Conservation (phyloP, 2,888 invertebrate species). For the Dasysyrphus albostriatus region DNA sequence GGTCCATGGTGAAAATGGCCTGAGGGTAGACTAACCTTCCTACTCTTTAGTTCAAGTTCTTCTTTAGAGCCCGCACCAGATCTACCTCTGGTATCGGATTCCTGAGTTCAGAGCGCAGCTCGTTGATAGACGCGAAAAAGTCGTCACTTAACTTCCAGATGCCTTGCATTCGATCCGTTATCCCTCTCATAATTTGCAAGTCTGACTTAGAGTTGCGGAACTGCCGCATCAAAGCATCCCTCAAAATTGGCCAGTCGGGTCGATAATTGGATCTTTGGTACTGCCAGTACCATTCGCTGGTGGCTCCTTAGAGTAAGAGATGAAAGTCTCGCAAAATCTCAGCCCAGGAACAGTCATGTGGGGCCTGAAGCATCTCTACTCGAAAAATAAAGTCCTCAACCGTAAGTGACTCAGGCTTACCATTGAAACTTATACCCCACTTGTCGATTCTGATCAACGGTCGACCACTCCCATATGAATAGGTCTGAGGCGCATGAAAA, state of each 20-base stretch:
- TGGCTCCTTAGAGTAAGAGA: background rate
- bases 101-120: background rate
- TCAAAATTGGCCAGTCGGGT: slow-evolving; percentile 6
- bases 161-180: slow-evolving; percentile 10
- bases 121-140: background rate
- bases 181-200: slow-evolving; percentile 4
- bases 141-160: slow-evolving; percentile 32
- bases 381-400: background rate
- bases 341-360: slow-evolving; percentile 17
- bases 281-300: slow-evolving; percentile 5
- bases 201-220: slow-evolving; percentile 12
- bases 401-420: background rate
- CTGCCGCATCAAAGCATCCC: background rate
- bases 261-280: background rate
- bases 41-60: too few species aligned
- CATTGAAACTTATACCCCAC: too few species aligned
- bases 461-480: too few species aligned
- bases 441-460: too few species aligned
- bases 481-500: too few species aligned
- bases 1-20: too few species aligned
- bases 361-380: background rate
- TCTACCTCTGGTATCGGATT: too few species aligned
- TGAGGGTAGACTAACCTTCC: too few species aligned
- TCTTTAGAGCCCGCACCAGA: too few species aligned
- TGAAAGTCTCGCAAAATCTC: background rate